Evolutionary conservation across 30 jellyfish, hydroid and myxozoan species (phyloP), one percentile per base, ranked within the genome.

Genomic region (Aurelia sp.): DNA sequence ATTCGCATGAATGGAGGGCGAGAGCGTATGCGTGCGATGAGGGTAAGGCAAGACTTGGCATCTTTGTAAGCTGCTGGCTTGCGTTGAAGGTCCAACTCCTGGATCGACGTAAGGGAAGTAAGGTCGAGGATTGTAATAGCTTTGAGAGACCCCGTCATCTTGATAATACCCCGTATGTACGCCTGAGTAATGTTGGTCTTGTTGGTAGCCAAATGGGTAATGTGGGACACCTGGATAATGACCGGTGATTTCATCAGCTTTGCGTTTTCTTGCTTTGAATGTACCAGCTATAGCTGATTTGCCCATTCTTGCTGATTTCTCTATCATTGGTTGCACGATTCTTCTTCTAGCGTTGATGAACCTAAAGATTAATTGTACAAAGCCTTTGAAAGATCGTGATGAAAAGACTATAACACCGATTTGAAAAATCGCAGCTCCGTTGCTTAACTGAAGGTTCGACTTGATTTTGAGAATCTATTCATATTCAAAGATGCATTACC

Each of bases 321-420:
- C 99, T 22, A 94, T 94, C 97, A 94, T 84, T 40, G 99, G 99
- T 52, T 94, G 99, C 9, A 94, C 99, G 44, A 94, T 94, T 61
- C 99, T 30, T 17, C 99, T 76, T 55, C 99, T 85, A 0, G 99
- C 99, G 71, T 94, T 94, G 52, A 94, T 94, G 53, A 94, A 94
- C 99, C 99, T 94, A 66, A 8, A 73, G 64, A 10, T 0, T 1
- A n/a, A 77, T 7, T n/a, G 18, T n/a, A n/a, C n/a, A 33, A 0
- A 37, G 0, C 3, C 51, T 40, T 40, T 40, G 51, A 8, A 40
- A 4, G 51, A 27, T 27, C 2, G 33, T 27, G 2, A 27, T 27
- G 33, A 1, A 2, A 27, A 2, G 33, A 27, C 33, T 27, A 27
- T 27, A 2, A 0, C 1, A 0, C 33, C 33, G 33, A 27, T 27